Evolutionary conservation across 2,797 vertebrate species (phyloP).

Genomic region (Melanotaenia pygmaea): DNA sequence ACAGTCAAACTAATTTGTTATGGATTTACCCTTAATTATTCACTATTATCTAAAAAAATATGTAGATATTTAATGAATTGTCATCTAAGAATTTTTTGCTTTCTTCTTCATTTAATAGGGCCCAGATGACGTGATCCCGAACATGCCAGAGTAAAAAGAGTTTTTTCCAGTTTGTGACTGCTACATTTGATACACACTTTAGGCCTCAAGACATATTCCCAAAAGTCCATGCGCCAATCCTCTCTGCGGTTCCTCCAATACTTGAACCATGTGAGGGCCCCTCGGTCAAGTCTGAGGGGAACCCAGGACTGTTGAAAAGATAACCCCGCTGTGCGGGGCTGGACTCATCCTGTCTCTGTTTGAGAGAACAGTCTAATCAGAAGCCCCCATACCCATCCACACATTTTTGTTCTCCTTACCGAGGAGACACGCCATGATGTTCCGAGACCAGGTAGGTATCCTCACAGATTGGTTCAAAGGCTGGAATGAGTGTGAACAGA

Average conservation of each 20-base stretch:
- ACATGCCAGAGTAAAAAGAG: conserved; percentile 61
- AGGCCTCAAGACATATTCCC: conserved; percentile 36
- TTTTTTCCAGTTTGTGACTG: conserved; percentile 38
- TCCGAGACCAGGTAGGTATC: conserved; percentile 98
- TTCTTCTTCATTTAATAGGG: conserved; percentile 53
- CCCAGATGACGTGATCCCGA: conserved; percentile 66
- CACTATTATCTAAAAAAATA: neutral
- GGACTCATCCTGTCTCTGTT: conserved; percentile 66
- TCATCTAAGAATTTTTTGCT: conserved; percentile 21
- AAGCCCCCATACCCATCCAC: conserved; percentile 40
- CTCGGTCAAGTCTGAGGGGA: conserved; percentile 80
- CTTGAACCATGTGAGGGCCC: conserved; percentile 92
- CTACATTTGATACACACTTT: conserved; percentile 48
- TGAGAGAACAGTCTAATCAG: conserved; percentile 60
- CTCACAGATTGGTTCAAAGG: conserved; percentile 97
- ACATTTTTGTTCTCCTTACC: conserved; percentile 70
- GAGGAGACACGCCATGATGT: conserved; percentile 93
- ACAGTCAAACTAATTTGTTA: neutral
- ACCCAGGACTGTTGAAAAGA: conserved; percentile 76
- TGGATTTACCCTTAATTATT: neutral
- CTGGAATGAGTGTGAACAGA: conserved; percentile 99
- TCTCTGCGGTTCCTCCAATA: conserved; percentile 66
- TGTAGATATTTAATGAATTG: neutral
- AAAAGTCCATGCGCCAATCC: conserved; percentile 52
- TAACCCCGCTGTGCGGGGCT: conserved; percentile 78